Evolutionary conservation across 2,113 vertebrate species (phyloP), one percentile per base, ranked within the genome.

Genomic region (Bombycilla garrulus): DNA sequence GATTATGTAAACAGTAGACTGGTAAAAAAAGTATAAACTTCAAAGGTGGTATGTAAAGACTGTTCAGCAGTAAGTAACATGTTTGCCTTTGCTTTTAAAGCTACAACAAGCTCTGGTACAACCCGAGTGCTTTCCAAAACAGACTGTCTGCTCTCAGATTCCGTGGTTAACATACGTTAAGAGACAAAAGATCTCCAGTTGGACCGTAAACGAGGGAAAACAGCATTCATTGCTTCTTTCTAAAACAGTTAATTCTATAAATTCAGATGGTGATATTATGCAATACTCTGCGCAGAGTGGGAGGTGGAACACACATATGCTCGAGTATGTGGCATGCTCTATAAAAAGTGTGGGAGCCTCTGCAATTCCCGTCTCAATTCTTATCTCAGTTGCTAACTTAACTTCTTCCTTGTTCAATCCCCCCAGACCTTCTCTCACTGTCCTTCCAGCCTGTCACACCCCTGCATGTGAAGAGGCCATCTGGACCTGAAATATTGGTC

Each of bases 271-370:
- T 36, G 38, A 3, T 44, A 86, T 95, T 95, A 95, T 57, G 61
- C 89, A 94, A 92, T 56, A 22, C 35, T 40, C 73, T 6, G 65
- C 70, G 2, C 20, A 19, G 72, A 91, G 88, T 86, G 88, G 94
- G 92, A 93, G 88, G 71, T 47, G 51, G 65, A 89, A 77, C 25
- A 12, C 51, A 45, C 62, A 33, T 62, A 36, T 82, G 88, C 88
- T 58, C 44, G 60, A 78, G 62, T 42, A 80, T 77, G 66, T 79
- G 81, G 57, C 21, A 54, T 0, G 15, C 53, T 47, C 77, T 71
- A 71, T 86, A 88, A 92, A 91, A 95, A 91, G 81, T 15, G 84
- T 85, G 42, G 89, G 77, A 95, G 73, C 48, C 26, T 76, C 54
- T 88, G 82, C 88, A 65, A 78, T 36, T 90, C 77, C 54, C 40